A percentile compares a stretch with the other conserved stretches of the same genome.
Evolutionary conservation across 2,888 invertebrate species (phyloP).

Genomic region (Temnothorax ravouxi): DNA sequence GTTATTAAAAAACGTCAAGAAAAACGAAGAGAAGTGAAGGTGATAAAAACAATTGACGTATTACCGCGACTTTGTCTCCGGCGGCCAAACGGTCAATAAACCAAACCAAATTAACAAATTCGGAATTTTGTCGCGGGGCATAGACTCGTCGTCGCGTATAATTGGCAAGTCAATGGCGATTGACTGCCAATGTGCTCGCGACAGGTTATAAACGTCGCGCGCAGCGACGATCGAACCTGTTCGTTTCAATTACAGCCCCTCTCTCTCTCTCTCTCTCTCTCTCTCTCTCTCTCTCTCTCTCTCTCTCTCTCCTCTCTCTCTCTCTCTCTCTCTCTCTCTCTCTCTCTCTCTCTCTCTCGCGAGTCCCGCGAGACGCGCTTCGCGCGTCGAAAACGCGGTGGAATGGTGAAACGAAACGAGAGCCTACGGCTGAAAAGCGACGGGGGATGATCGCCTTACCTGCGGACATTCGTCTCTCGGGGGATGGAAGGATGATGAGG

Average conservation of each 20-base stretch:
- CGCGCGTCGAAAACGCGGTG: background rate
- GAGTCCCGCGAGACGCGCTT: background rate
- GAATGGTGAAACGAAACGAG: background rate
- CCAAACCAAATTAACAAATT: slow-evolving; percentile 24
- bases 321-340: background rate
- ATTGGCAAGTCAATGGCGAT: slow-evolving; percentile 40
- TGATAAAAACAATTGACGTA: slow-evolving; percentile 1
- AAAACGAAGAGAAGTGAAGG: background rate
- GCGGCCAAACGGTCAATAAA: slow-evolving; percentile 29
- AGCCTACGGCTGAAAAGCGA: background rate
- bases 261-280: background rate
- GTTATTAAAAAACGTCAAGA: background rate
- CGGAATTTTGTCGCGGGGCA: background rate
- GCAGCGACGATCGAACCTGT: slow-evolving; percentile 18
- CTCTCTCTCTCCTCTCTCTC: background rate
- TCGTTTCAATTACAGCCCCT: slow-evolving; percentile 15
- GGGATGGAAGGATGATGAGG: background rate
- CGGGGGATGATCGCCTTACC: slow-evolving; percentile 41
- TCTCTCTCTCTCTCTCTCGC: background rate
- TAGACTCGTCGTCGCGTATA: slow-evolving; percentile 23
- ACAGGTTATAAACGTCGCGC: slow-evolving; percentile 21
- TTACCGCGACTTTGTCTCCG: background rate
- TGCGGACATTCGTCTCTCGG: slow-evolving; percentile 37
- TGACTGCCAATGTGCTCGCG: slow-evolving; percentile 14
- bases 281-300: background rate